Conservation (phyloP, 2,797 vertebrate genomes). For the Phaenicophaeus curvirostris region DNA sequence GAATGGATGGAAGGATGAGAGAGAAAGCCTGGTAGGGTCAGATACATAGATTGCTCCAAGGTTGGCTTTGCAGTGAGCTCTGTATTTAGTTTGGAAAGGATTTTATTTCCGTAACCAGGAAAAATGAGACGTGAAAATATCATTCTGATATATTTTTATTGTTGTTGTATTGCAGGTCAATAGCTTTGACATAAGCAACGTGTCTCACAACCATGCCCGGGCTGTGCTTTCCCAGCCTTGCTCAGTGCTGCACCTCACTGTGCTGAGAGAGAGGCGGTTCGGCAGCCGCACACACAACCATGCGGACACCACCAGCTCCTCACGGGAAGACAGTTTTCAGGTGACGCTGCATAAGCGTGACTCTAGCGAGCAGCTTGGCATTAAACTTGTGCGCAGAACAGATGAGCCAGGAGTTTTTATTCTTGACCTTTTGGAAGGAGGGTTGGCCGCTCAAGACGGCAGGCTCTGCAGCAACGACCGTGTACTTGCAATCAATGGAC, state of each 20-base stretch:
- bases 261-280: slow-evolving; percentile 93
- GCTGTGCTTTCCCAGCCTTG: slow-evolving; percentile 92
- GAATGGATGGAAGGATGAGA: background rate
- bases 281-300: slow-evolving; percentile 75
- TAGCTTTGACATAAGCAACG: slow-evolving; percentile 95
- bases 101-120: background rate
- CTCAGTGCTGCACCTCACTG: slow-evolving; percentile 89
- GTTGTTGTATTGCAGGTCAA: slow-evolving; percentile 84
- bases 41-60: background rate
- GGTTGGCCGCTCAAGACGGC: slow-evolving; percentile 93
- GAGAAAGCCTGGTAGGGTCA: background rate
- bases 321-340: slow-evolving; percentile 85
- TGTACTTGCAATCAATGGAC: slow-evolving; percentile 93
- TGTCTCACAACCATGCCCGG: slow-evolving; percentile 92
- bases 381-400: slow-evolving; percentile 94
- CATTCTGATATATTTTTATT: background rate
- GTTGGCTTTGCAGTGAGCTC: background rate
- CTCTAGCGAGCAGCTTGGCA: slow-evolving; percentile 94
- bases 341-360: slow-evolving; percentile 93
- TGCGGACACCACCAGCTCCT: slow-evolving; percentile 53
- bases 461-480: slow-evolving; percentile 92
- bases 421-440: slow-evolving; percentile 94
- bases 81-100: background rate
- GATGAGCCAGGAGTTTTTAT: slow-evolving; percentile 97
- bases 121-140: accelerated